Evolutionary conservation across 2,888 invertebrate species (phyloP).

Genomic region (Ommatoiulus sabulosus): DNA sequence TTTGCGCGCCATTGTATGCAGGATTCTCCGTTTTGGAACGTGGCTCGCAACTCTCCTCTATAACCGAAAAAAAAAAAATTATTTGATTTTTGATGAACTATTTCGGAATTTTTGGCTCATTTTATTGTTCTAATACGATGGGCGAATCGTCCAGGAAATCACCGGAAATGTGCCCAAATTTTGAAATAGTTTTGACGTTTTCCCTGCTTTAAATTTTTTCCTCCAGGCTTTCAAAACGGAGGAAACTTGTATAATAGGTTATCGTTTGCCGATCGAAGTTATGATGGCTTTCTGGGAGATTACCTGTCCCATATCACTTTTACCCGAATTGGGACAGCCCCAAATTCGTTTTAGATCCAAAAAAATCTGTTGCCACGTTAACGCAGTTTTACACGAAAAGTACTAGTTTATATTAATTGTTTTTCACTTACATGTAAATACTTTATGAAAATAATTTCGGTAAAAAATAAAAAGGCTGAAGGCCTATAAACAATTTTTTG

Average conservation of each 20-base stretch:
- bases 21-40: conserved; percentile 26
- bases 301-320: not conserved
- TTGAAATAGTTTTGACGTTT: not conserved
- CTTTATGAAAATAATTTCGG: too few relatives aligned
- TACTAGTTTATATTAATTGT: too few relatives aligned
- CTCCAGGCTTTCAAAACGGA: not conserved
- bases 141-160: conserved; percentile 13
- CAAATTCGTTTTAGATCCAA: not conserved
- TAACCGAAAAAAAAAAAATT: not conserved
- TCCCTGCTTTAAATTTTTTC: conserved; percentile 3
- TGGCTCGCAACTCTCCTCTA: not conserved
- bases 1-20: conserved; percentile 32
- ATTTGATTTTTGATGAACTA: conserved; percentile 40
- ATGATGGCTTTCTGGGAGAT: not conserved
- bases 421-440: too few relatives aligned
- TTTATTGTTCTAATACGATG: conserved; percentile 11
- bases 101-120: not conserved
- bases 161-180: not conserved
- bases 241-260: not conserved
- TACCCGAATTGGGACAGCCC: not conserved
- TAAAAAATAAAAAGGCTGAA: too few relatives aligned
- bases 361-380: too few relatives aligned
- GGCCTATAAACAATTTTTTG: too few relatives aligned
- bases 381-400: too few relatives aligned
- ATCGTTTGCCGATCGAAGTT: not conserved